phyloP scores from a whole-genome alignment of 1,140 invertebrate species.

The Lepidurus apus region DNA sequence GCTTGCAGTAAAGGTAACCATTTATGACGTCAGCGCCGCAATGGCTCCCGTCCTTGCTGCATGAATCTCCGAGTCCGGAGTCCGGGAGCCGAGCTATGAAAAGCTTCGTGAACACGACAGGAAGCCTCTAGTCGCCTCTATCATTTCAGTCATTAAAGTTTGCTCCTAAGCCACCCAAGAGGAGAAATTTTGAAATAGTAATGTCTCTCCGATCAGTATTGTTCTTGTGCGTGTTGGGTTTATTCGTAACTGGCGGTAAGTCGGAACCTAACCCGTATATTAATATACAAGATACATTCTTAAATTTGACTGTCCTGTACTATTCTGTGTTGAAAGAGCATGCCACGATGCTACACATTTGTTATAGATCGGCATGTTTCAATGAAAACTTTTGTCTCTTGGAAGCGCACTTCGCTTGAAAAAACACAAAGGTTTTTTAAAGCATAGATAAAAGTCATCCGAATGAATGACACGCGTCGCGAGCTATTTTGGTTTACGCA shows the following conservation, averaged over 20 bases:
- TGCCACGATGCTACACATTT: too few relatives aligned
- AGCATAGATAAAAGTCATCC: neutral
- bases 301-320: too few relatives aligned
- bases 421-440: neutral
- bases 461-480: neutral
- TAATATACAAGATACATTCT: too few relatives aligned
- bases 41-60: neutral
- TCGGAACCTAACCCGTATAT: neutral
- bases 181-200: neutral
- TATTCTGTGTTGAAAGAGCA: too few relatives aligned
- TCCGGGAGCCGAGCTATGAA: neutral
- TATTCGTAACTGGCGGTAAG: neutral
- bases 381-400: neutral
- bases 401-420: neutral
- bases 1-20: neutral
- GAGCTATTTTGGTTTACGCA: neutral
- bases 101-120: neutral
- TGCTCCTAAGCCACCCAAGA: neutral
- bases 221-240: conserved; percentile 2
- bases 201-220: neutral
- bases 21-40: neutral
- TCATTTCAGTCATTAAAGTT: conserved; percentile 22
- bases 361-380: too few relatives aligned
- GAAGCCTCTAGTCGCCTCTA: conserved; percentile 10
- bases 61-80: neutral